phyloP scores from a whole-genome alignment of 1,140 invertebrate species.

The Adelges cooleyi region DNA sequence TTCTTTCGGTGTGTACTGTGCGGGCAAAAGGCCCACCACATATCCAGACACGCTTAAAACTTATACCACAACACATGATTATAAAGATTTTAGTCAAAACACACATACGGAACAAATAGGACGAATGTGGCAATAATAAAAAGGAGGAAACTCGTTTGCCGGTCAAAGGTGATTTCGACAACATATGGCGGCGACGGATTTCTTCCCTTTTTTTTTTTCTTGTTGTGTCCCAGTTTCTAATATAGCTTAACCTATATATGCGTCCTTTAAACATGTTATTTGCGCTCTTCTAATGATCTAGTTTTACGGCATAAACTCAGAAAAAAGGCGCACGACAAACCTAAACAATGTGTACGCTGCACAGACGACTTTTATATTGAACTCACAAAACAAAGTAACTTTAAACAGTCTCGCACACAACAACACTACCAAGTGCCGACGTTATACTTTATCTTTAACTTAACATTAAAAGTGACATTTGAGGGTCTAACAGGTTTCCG shows the following conservation, averaged over 20 bases:
- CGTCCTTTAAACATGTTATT: conserved; percentile 6
- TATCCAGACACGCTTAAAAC: too few relatives aligned
- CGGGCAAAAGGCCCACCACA: too few relatives aligned
- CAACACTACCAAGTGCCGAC: too few relatives aligned
- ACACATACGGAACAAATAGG: neutral
- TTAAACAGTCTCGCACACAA: too few relatives aligned
- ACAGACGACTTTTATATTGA: too few relatives aligned
- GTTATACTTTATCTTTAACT: too few relatives aligned
- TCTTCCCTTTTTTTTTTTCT: neutral
- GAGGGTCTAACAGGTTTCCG: too few relatives aligned
- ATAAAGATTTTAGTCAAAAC: neutral
- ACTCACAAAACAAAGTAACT: too few relatives aligned
- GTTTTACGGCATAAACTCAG: neutral
- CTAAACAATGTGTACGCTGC: too few relatives aligned
- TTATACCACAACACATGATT: too few relatives aligned
- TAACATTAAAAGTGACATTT: too few relatives aligned
- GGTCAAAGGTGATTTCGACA: conserved; percentile 9
- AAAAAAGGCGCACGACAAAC: neutral
- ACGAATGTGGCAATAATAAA: conserved; percentile 14
- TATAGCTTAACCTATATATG: neutral
- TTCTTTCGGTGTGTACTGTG: too few relatives aligned
- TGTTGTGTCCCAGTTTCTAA: neutral
- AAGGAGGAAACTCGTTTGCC: conserved; percentile 26
- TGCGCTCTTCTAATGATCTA: neutral
- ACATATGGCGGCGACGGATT: neutral